Evolutionary conservation across 1,140 invertebrate species (phyloP).

Genomic region (Pantala flavescens): DNA sequence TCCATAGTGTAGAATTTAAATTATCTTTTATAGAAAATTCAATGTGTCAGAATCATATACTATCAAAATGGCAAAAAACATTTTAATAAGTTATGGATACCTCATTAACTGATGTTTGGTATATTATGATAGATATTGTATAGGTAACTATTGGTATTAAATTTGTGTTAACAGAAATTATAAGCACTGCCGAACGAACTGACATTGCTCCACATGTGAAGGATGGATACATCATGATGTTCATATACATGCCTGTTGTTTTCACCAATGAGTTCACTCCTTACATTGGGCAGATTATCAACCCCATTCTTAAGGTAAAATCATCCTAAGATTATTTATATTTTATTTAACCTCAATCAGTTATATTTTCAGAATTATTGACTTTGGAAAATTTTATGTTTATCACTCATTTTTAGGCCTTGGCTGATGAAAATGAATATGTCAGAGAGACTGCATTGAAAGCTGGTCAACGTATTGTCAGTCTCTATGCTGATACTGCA

Average conservation of each 20-base stretch:
- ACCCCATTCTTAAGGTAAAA: conserved; percentile 80
- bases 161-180: conserved; percentile 60
- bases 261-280: conserved; percentile 91
- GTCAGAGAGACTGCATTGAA: conserved; percentile 92
- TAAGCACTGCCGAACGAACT: conserved; percentile 82
- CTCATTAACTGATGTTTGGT: too few relatives aligned
- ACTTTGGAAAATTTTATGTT: neutral
- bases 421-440: conserved; percentile 98
- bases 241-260: conserved; percentile 96
- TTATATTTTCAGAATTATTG: neutral
- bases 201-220: conserved; percentile 96
- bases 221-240: conserved; percentile 99
- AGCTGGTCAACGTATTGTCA: conserved; percentile 95
- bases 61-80: too few relatives aligned
- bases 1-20: too few relatives aligned
- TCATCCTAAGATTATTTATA: neutral
- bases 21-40: too few relatives aligned
- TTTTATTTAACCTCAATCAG: conserved; percentile 9
- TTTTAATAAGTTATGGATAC: too few relatives aligned
- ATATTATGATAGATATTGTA: too few relatives aligned
- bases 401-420: conserved; percentile 46
- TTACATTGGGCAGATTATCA: conserved; percentile 96
- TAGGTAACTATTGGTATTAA: too few relatives aligned
- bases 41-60: too few relatives aligned
- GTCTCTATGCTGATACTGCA: conserved; percentile 90